Percentiles rank a stretch among this genome's conserved stretches.
Conservation (phyloP, 2,888 invertebrate species). For the Catocala nupta region DNA sequence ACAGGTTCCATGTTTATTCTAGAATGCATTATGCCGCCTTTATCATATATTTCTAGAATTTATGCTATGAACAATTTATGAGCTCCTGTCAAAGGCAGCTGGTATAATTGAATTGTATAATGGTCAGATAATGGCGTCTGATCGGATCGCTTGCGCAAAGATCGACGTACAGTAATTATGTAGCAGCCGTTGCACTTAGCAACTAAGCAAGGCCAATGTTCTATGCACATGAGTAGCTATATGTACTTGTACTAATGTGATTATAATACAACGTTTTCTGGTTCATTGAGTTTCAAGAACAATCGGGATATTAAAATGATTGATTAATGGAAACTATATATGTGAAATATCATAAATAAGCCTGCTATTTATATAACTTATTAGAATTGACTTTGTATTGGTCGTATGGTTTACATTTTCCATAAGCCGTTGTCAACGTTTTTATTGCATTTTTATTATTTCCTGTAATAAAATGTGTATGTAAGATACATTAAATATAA, state of each 20-base stretch:
- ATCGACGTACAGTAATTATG: conserved; percentile 50
- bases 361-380: too few relatives aligned
- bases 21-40: too few relatives aligned
- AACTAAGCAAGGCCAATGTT: conserved; percentile 39
- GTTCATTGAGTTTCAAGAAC: neutral
- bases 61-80: conserved; percentile 30
- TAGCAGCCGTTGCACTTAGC: conserved; percentile 43
- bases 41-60: conserved; percentile 4
- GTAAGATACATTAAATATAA: too few relatives aligned
- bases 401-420: too few relatives aligned
- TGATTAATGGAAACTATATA: too few relatives aligned
- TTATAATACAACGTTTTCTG: neutral
- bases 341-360: too few relatives aligned
- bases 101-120: conserved; percentile 60
- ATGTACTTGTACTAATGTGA: neutral
- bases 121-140: conserved; percentile 53
- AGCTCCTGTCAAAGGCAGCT: conserved; percentile 24
- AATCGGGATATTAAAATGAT: neutral
- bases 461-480: too few relatives aligned
- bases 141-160: conserved; percentile 57
- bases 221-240: conserved; percentile 17
- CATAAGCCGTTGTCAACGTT: too few relatives aligned
- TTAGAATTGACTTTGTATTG: too few relatives aligned
- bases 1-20: too few relatives aligned
- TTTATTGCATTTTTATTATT: too few relatives aligned